A percentile compares a stretch with the other conserved stretches of the same genome.
Conservation (phyloP, 2,113 vertebrate species). For the Cynocephalus volans region DNA sequence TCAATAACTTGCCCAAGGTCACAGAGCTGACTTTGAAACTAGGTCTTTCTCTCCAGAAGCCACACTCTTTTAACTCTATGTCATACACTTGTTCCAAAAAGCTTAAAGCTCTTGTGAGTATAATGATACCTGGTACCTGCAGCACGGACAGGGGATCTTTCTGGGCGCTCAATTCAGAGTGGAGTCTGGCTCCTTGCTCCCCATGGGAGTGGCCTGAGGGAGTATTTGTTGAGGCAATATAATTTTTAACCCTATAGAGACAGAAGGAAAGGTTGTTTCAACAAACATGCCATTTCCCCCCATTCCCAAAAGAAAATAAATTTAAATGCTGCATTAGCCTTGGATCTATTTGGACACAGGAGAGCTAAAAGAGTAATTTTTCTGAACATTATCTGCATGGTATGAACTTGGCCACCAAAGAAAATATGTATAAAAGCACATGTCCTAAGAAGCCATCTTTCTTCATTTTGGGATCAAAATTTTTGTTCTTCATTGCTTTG, state of each 20-base stretch:
- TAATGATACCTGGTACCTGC: background rate
- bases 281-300: background rate
- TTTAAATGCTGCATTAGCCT: background rate
- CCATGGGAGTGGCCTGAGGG: background rate
- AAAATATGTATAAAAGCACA: background rate
- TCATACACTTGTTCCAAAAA: background rate
- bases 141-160: background rate
- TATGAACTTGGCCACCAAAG: background rate
- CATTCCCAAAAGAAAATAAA: background rate
- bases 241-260: background rate
- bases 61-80: background rate
- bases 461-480: background rate
- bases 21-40: slow-evolving; percentile 11
- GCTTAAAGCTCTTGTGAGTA: background rate
- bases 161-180: background rate
- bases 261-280: background rate
- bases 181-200: no score
- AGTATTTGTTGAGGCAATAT: background rate
- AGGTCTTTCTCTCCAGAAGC: background rate
- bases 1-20: background rate
- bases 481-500: background rate
- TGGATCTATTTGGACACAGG: background rate
- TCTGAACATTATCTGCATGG: background rate
- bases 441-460: background rate
- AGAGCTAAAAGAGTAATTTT: background rate